A percentile compares a stretch with the other conserved stretches of the same genome.
Conservation (phyloP, 1,140 invertebrate species). For the Drosophila pallidifrons region DNA sequence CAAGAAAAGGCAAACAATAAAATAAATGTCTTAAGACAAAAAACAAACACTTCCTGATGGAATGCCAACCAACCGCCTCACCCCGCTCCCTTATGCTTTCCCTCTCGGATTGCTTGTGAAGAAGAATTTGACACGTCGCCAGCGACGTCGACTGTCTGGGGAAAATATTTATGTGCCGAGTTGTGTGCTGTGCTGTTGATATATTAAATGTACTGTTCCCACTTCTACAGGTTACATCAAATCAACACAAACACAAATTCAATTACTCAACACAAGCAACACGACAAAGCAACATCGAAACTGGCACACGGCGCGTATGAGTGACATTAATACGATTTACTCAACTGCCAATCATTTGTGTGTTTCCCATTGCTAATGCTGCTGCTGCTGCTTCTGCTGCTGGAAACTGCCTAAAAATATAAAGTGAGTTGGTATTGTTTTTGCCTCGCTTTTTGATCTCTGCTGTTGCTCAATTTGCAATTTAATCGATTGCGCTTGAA, state of each 20-base stretch:
- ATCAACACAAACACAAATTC: slow-evolving; percentile 79
- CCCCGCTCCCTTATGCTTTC: not conserved
- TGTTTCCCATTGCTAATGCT: slow-evolving; percentile 1
- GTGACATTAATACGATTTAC: slow-evolving; percentile 77
- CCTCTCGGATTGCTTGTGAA: not conserved
- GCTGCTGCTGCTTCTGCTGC: not conserved
- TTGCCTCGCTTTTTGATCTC: slow-evolving; percentile 60
- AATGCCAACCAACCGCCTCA: slow-evolving; percentile 1
- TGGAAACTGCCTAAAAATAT: slow-evolving; percentile 11
- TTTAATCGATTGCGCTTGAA: slow-evolving; percentile 68
- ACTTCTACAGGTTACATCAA: slow-evolving; percentile 58
- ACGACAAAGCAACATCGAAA: slow-evolving; percentile 32
- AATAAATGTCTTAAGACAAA: slow-evolving; percentile 57
- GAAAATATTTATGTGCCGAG: slow-evolving; percentile 9
- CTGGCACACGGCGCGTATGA: slow-evolving; percentile 42
- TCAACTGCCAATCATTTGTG: slow-evolving; percentile 69
- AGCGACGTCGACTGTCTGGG: slow-evolving; percentile 10
- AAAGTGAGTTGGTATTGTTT: slow-evolving; percentile 24
- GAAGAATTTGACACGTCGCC: slow-evolving; percentile 22
- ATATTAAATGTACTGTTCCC: slow-evolving; percentile 67
- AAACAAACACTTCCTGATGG: slow-evolving; percentile 29
- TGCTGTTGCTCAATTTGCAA: slow-evolving; percentile 61
- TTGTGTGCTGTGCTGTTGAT: slow-evolving; percentile 53
- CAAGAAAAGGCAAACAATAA: slow-evolving; percentile 45
- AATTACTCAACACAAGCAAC: slow-evolving; percentile 66